Evolutionary conservation across 2,797 vertebrate genomes (phyloP), one percentile per base, ranked within the genome.

Genomic region (Aeoliscus strigatus): DNA sequence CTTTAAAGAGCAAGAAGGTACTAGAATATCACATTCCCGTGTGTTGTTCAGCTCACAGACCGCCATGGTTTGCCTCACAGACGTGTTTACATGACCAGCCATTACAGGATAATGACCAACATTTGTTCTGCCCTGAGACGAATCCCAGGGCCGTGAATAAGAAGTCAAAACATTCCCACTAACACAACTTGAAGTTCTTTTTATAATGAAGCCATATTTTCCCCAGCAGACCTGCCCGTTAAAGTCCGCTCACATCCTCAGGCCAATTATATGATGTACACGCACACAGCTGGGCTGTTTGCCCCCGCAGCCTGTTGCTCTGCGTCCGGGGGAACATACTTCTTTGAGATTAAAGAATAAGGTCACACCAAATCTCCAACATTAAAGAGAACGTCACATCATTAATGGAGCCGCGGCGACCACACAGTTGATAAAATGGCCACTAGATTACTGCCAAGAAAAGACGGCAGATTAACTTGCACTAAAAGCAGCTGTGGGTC

Each of bases 181-280:
- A n/a, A n/a, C 17, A 24, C 41, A 54, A 32, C 17, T 29, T 17
- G 31, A 25, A 42, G 41, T 49, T 32, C 48, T 43, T 49, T 40
- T 44, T 53, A 58, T 67, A 70, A 79, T 61, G 54, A 75, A 65
- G 66, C 41, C 26, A 60, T 70, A 61, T 61, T 63, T 77, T 57
- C 39, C 35, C 33, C 44, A 49, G 65, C 53, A 61, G 57, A 70
- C 12, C 37, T 35, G 52, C 37, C 45, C 59, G 56, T 63, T 64
- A 54, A 45, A 71, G 48, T 51, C 44, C 15, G 27, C 47, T 65
- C 55, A 59, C 36, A 76, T 68, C 55, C 57, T 46, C 40, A 5
- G 39, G 50, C 73, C 63, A 69, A 70, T 79, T 80, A 73, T 53
- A 58, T 57, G 44, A 60, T 53, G 34, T 36, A 24, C 43, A 39